phyloP scores from a whole-genome alignment of 1,140 invertebrate genomes.

The Macrobrachium nipponense region DNA sequence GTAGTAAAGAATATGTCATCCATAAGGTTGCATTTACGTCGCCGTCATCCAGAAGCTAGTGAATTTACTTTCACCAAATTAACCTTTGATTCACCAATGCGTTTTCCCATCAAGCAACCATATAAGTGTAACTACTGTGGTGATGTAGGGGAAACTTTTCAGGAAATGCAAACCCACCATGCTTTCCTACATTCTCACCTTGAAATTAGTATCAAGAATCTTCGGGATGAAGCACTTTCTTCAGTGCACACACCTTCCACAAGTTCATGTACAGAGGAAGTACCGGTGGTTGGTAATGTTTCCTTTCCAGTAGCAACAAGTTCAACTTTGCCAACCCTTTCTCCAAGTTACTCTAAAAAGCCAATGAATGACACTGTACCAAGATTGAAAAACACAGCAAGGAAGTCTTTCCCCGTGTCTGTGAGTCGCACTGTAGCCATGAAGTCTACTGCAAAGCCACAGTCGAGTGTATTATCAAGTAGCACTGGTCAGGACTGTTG shows the following conservation, averaged over 20 bases:
- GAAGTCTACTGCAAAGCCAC: conserved; percentile 47
- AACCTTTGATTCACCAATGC: conserved; percentile 38
- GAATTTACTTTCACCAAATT: conserved; percentile 49
- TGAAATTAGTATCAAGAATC: conserved; percentile 42
- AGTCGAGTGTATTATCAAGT: not conserved
- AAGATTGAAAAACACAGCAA: conserved; percentile 47
- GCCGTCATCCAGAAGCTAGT: conserved; percentile 48
- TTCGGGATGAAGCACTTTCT: conserved; percentile 55
- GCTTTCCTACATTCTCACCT: conserved; percentile 56
- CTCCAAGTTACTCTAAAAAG: not conserved
- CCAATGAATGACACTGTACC: not conserved
- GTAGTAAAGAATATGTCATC: conserved; percentile 52
- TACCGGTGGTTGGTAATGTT: not conserved
- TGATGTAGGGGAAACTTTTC: conserved; percentile 50
- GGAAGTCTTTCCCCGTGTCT: conserved; percentile 34
- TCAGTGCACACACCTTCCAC: conserved; percentile 53
- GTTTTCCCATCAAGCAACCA: conserved; percentile 53
- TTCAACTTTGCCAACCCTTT: not conserved
- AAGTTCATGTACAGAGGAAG: conserved; percentile 23
- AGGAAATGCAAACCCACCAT: conserved; percentile 58
- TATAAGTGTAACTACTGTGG: conserved; percentile 62
- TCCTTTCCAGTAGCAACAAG: not conserved
- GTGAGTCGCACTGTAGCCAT: conserved; percentile 35
- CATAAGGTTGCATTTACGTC: conserved; percentile 40
- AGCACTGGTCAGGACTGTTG: conserved; percentile 7